Evolutionary conservation across 2,113 vertebrate genomes (phyloP), one percentile per base, ranked within the genome.

Genomic region (Elephantulus edwardii): DNA sequence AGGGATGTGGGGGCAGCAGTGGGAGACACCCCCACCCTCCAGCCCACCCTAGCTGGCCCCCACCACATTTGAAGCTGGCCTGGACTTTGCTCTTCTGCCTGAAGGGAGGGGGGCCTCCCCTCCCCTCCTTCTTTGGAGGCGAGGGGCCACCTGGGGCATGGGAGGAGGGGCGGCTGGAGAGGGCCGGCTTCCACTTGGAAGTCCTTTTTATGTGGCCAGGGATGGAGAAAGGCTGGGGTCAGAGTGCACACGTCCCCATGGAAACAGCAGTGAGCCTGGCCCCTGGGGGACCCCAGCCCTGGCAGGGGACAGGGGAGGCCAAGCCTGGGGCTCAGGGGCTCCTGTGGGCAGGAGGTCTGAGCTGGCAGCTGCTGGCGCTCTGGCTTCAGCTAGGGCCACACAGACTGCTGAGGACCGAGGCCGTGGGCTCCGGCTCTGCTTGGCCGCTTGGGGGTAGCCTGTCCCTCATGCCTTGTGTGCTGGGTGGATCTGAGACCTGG

Each of bases 211-310:
- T 96, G 72, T 83, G 88, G 71, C 91, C 76, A 60, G 70, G 79
- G 71, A 80, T 92, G 81, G 91, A 96, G 93, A 95, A 95, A 95
- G 91, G 76, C 96, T 91, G 85, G 83, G 96, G 95, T 96, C 95
- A 96, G 95, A 95, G 95, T 89, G 92, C 95, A 95, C 7, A 22
- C 28, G 89, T 96, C 91, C 81, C 96, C 94, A 96, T 96, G 95
- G 96, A 94, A 96, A 96, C 95, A 87, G 94, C 93, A 89, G 83
- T 83, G 90, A 91, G 94, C 86, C 89, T 95, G 93, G 94, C 92
- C 94, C 56, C 92, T 92, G 30, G 48, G 81, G 92, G 64, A 87
- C 91, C 92, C 84, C 60, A 91, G 92, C 38, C 52, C 62, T 93
- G 83, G 46, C 77, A 77, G 91, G 84, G 94, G 89, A 71, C 60